Evolutionary conservation across 2,113 vertebrate species (phyloP).

Genomic region (Hemicordylus capensis): DNA sequence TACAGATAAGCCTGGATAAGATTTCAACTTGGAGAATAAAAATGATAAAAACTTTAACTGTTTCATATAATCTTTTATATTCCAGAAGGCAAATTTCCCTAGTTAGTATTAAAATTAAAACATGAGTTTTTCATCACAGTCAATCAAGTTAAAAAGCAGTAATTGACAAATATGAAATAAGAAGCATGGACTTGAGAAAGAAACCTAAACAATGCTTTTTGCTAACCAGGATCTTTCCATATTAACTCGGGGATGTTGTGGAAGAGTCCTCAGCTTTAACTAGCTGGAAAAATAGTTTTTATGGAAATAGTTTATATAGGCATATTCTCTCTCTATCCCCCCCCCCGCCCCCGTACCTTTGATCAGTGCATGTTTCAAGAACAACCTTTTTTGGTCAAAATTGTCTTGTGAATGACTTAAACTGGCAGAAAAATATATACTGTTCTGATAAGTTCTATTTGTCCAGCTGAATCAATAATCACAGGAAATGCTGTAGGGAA

Average conservation of each 20-base stretch:
- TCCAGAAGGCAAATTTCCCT: neutral
- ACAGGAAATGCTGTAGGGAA: neutral
- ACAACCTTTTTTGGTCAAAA: neutral
- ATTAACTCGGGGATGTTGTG: neutral
- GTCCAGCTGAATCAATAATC: neutral
- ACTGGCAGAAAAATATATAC: neutral
- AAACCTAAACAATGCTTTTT: neutral
- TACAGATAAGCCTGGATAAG: neutral
- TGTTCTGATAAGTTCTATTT: neutral
- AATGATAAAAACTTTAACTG: neutral
- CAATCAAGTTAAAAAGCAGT: neutral
- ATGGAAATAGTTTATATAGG: neutral
- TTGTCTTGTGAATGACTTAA: neutral
- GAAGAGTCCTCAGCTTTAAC: neutral
- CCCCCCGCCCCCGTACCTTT: neutral
- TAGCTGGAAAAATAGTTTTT: neutral
- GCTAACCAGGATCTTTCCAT: neutral
- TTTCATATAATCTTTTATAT: neutral
- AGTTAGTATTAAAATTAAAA: neutral
- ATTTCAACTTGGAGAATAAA: neutral
- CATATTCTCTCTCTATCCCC: too few relatives aligned
- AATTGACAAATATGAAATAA: neutral
- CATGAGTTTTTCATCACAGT: neutral
- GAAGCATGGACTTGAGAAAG: neutral
- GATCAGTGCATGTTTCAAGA: neutral